Evolutionary conservation across 2,797 vertebrate genomes (phyloP), one percentile per base, ranked within the genome.

Genomic region (Betta splendens): DNA sequence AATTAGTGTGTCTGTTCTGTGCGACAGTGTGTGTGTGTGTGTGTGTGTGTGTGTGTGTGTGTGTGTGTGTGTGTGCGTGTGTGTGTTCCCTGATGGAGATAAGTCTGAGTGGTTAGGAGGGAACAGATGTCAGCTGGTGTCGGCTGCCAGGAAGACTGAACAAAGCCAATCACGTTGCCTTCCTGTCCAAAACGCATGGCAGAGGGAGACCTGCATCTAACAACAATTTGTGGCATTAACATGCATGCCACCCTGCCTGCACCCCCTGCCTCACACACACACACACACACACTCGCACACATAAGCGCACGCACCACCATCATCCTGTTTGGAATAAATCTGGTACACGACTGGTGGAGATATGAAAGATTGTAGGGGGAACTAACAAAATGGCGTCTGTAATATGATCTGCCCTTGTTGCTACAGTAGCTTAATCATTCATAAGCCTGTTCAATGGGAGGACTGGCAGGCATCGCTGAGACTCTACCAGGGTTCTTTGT

Each of bases 41-140:
- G 7, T 29, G n/a, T 36, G 54, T 59, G 67, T 42, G 35, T 44
- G 38, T 42, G 20, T 35, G 51, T 33, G 47, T 35, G 37, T 47
- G 60, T 43, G 53, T 50, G 45, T 60, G 56, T 54, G 48, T 60
- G 62, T 80, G 79, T 72, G 74, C 79, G 73, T 84, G 75, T 83
- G 85, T 82, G 79, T 80, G 83, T 85, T 93, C 93, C 94, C 93
- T 94, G 93, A 94, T 94, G 93, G 92, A 95, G 94, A 94, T 94
- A 93, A 93, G 93, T 92, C 94, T 93, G 93, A 95, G 94, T 91
- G 93, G 94, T 94, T 94, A 94, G 93, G 93, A 95, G 93, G 88
- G 94, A 96, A 94, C 94, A 96, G 93, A 97, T 96, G 94, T 97
- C 95, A 95, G 92, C 92, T 92, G 91, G 90, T 84, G 88, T 91